phyloP scores from a whole-genome alignment of 2,113 vertebrate genomes.

The Pseudolaguvia tuberculata region DNA sequence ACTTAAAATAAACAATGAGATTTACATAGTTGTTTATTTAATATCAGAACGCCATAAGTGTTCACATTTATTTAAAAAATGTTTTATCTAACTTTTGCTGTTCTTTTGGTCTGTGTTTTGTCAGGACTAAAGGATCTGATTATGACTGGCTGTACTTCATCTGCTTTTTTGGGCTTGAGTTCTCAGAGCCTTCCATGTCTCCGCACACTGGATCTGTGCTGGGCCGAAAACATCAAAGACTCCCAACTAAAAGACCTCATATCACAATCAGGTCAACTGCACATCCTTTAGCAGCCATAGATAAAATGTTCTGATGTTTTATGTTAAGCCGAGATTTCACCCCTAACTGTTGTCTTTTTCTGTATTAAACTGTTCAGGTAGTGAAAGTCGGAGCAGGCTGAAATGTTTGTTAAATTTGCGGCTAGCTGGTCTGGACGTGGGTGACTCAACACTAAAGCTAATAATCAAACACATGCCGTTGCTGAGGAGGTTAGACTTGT shows the following conservation, averaged over 20 bases:
- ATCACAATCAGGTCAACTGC: slow-evolving; percentile 68
- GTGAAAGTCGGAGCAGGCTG: slow-evolving; percentile 90
- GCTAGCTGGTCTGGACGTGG: slow-evolving; percentile 88
- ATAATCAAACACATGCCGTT: slow-evolving; percentile 92
- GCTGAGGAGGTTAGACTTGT: slow-evolving; percentile 87
- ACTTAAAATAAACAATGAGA: neutral
- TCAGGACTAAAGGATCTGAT: slow-evolving; percentile 90
- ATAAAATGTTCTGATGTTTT: neutral
- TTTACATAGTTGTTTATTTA: neutral
- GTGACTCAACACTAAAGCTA: slow-evolving; percentile 83
- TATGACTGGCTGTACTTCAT: slow-evolving; percentile 87
- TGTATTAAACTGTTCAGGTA: slow-evolving; percentile 60
- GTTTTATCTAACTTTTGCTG: neutral
- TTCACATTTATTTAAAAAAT: too few species aligned
- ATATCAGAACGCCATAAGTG: neutral
- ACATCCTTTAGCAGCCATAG: too few species aligned
- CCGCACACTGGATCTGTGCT: slow-evolving; percentile 91
- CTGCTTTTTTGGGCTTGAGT: slow-evolving; percentile 84
- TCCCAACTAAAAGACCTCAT: slow-evolving; percentile 90
- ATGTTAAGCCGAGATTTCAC: neutral
- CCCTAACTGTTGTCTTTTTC: neutral
- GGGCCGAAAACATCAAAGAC: slow-evolving; percentile 91
- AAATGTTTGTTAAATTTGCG: slow-evolving; percentile 86
- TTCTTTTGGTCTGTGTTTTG: slow-evolving; percentile 20
- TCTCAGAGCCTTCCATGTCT: slow-evolving; percentile 86